A percentile compares a stretch with the other conserved stretches of the same genome.
Evolutionary conservation across 2,888 invertebrate genomes (phyloP).

Genomic region (Alviniconcha strummeri): DNA sequence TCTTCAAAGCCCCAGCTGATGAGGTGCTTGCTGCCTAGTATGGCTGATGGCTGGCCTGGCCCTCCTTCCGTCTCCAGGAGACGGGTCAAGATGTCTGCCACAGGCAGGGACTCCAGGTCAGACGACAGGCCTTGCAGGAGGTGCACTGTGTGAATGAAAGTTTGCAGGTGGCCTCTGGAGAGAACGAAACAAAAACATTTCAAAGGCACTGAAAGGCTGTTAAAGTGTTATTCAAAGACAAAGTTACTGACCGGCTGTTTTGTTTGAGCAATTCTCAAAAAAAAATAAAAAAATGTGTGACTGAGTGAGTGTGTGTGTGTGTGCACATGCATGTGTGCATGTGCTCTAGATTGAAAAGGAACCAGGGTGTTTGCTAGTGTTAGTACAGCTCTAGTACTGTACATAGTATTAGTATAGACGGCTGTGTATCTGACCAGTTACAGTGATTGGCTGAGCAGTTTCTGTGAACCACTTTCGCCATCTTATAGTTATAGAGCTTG

Average conservation of each 20-base stretch:
- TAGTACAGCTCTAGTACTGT: too few species aligned
- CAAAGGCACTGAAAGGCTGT: background rate
- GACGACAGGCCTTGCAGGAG: slow-evolving; percentile 59
- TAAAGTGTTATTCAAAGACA: background rate
- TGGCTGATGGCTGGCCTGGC: slow-evolving; percentile 61
- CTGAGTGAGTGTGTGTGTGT: background rate
- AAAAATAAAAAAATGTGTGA: background rate
- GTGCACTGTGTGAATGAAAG: slow-evolving; percentile 68
- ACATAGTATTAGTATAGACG: too few species aligned
- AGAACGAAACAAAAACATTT: background rate
- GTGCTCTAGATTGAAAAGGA: too few species aligned
- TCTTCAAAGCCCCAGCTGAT: slow-evolving; percentile 71
- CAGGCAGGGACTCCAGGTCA: slow-evolving; percentile 58
- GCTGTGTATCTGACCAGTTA: too few species aligned
- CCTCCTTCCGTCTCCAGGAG: slow-evolving; percentile 68
- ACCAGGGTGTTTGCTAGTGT: too few species aligned
- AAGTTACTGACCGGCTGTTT: too few species aligned
- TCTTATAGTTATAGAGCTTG: background rate
- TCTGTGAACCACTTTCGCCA: too few species aligned
- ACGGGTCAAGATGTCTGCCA: slow-evolving; percentile 62
- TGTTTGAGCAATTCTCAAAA: background rate
- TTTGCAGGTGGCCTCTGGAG: slow-evolving; percentile 69
- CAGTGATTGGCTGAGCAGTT: too few species aligned
- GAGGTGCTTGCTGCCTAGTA: slow-evolving; percentile 66
- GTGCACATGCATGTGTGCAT: background rate